phyloP scores from a whole-genome alignment of 2,113 vertebrate genomes.

The Apeltes quadracus region DNA sequence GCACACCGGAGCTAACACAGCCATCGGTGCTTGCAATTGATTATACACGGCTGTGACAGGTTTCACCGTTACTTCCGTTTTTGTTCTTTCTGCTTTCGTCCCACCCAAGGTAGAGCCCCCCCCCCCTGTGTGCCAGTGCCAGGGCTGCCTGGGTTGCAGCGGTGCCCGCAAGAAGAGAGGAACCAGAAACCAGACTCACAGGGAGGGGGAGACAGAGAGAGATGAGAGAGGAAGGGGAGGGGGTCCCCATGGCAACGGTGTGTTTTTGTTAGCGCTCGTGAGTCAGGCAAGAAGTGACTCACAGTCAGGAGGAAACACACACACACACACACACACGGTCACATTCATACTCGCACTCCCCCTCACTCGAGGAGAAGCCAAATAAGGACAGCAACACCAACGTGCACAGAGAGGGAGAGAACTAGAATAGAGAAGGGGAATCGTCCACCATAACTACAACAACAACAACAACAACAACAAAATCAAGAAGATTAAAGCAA shows the following conservation, averaged over 20 bases:
- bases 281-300: constrained; percentile 84
- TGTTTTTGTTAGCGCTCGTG: constrained; percentile 84
- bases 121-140: constrained; percentile 45
- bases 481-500: constrained; percentile 8
- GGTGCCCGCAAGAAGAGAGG: constrained; percentile 57
- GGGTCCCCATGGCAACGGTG: constrained; percentile 74
- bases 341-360: constrained; percentile 72
- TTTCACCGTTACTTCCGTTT: constrained; percentile 2
- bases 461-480: constrained; percentile 20
- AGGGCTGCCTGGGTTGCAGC: constrained; percentile 64
- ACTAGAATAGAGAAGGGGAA: constrained; percentile 23
- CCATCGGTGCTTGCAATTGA: constrained; percentile 52
- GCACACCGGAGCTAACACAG: constrained; percentile 59
- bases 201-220: constrained; percentile 22
- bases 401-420: constrained; percentile 49
- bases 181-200: constrained; percentile 50
- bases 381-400: constrained; percentile 82
- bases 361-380: constrained; percentile 76
- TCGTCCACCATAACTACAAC: constrained; percentile 27
- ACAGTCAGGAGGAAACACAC: constrained; percentile 84
- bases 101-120: constrained; percentile 37
- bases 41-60: too few relatives aligned
- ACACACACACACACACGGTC: constrained; percentile 54
- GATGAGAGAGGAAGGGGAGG: constrained; percentile 12
- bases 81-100: constrained; percentile 8